phyloP scores from a whole-genome alignment of 2,113 vertebrate species.

The Chiloscyllium plagiosum region DNA sequence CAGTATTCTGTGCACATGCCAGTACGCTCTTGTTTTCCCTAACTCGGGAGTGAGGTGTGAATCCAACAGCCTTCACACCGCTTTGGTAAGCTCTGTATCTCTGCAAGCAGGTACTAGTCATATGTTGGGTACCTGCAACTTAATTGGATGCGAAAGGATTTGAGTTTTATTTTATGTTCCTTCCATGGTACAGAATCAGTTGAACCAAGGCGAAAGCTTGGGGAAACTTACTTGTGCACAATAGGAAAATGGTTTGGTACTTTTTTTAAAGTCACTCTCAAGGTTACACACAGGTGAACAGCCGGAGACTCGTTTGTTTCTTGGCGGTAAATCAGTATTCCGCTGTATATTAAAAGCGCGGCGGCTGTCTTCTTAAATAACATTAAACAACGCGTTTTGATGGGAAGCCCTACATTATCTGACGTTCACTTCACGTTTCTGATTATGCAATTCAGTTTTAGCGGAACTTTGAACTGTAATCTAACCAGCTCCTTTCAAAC shows the following conservation, averaged over 20 bases:
- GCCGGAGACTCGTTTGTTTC: not conserved
- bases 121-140: too few species aligned
- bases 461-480: not conserved
- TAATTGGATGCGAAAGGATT: not conserved
- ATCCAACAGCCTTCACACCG: not conserved
- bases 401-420: not conserved
- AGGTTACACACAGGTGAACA: not conserved
- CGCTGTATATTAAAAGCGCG: not conserved
- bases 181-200: not conserved
- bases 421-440: not conserved
- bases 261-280: not conserved
- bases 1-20: not conserved
- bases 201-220: not conserved
- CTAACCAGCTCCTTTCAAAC: not conserved
- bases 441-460: not conserved
- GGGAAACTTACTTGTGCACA: not conserved
- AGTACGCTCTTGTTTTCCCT: not conserved
- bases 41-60: not conserved
- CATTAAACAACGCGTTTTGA: not conserved
- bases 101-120: not conserved
- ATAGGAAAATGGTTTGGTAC: not conserved
- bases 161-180: not conserved
- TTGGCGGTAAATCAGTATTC: not conserved
- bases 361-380: not conserved
- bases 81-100: not conserved